A percentile compares a stretch with the other conserved stretches of the same genome.
Conservation (phyloP, 2,113 vertebrate species). For the Australoheros scitulus region DNA sequence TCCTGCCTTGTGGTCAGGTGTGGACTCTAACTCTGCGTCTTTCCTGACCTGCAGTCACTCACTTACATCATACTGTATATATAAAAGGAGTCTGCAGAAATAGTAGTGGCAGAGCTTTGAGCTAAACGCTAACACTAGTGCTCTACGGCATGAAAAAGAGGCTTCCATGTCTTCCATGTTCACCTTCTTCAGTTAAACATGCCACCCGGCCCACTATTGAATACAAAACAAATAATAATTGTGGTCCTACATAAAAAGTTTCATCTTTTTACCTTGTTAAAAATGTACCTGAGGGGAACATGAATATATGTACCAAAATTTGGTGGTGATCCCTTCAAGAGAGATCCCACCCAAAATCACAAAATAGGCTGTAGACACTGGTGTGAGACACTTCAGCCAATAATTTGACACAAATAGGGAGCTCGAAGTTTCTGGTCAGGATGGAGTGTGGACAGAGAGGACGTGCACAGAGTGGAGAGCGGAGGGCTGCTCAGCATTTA, state of each 20-base stretch:
- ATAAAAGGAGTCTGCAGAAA: background rate
- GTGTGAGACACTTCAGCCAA: conserved; percentile 58
- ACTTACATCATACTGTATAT: background rate
- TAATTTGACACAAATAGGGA: conserved; percentile 64
- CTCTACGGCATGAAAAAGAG: background rate
- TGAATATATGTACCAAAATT: too few relatives aligned
- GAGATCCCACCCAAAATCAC: background rate
- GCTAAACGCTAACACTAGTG: background rate
- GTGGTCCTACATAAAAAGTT: background rate
- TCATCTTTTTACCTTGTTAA: background rate
- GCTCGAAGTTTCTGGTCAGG: conserved; percentile 44
- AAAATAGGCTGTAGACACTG: background rate
- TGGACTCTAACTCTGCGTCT: conserved; percentile 16
- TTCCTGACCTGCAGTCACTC: conserved; percentile 15
- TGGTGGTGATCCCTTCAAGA: rapidly evolving
- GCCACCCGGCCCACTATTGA: background rate
- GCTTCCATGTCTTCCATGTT: background rate
- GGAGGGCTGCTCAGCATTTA: background rate
- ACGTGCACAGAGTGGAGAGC: background rate
- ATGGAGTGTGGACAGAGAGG: background rate
- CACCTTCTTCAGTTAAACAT: background rate
- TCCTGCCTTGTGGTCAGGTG: conserved; percentile 38
- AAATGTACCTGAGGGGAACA: too few relatives aligned
- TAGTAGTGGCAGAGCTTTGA: background rate
- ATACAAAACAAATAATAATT: background rate